Conservation (phyloP, 2,888 invertebrate species). For the Ormia ochracea region DNA sequence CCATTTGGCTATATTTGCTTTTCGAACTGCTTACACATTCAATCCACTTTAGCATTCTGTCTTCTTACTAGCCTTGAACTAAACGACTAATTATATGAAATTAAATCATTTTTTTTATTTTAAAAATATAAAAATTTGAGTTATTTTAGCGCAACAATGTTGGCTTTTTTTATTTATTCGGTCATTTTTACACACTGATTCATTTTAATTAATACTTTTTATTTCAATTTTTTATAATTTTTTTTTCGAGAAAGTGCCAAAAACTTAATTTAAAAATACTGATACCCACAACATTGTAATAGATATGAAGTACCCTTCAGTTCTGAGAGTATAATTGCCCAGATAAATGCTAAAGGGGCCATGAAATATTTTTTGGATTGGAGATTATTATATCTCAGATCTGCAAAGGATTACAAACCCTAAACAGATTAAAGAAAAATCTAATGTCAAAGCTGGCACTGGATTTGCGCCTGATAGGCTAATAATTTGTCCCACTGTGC, state of each 20-base stretch:
- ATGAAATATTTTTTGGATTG: too few species aligned
- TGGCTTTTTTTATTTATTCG: background rate
- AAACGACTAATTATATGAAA: constrained; percentile 11
- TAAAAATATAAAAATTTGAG: constrained; percentile 9
- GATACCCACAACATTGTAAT: background rate
- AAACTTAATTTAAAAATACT: background rate
- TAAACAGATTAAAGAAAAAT: too few species aligned
- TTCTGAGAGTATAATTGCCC: background rate
- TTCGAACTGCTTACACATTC: too few species aligned
- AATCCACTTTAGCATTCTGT: background rate
- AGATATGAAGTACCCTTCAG: background rate
- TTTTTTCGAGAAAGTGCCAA: background rate
- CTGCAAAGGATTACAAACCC: too few species aligned
- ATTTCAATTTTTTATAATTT: too few species aligned
- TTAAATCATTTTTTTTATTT: background rate
- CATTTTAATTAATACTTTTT: background rate
- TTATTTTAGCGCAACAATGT: constrained; percentile 25
- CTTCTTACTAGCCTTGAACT: constrained; percentile 11
- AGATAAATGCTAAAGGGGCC: too few species aligned
- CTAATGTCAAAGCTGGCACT: too few species aligned
- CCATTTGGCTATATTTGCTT: background rate
- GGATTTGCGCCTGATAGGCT: too few species aligned
- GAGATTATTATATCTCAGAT: too few species aligned
- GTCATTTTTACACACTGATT: constrained; percentile 1
- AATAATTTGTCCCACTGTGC: too few species aligned